Percentiles rank a stretch among this genome's conserved stretches.
phyloP scores from a whole-genome alignment of 2,888 invertebrate genomes.

The Gryllus longicercus region DNA sequence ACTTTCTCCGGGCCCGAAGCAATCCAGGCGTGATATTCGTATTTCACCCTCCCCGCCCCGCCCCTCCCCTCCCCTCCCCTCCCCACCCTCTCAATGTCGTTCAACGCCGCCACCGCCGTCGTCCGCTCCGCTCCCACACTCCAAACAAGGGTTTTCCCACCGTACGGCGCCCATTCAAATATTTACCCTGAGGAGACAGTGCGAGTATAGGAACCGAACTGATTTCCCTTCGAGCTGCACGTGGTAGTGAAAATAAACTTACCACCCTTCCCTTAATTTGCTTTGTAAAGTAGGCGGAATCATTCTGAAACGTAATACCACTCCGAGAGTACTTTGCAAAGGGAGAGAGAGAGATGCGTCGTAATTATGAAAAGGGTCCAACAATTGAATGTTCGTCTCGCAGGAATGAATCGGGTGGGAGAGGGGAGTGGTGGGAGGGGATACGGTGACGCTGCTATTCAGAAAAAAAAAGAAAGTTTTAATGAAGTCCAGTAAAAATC shows the following conservation, averaged over 20 bases:
- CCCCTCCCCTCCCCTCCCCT: not conserved
- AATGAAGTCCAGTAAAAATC: conserved; percentile 6
- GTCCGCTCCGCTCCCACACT: not conserved
- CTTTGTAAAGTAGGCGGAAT: conserved; percentile 5
- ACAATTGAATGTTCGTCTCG: not conserved
- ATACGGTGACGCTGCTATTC: not conserved
- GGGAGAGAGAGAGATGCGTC: not conserved
- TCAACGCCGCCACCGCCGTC: not conserved
- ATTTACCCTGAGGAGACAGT: not conserved
- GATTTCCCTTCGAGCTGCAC: not conserved
- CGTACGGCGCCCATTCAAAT: not conserved
- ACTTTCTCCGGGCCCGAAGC: not conserved
- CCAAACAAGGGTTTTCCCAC: not conserved
- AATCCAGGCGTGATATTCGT: conserved; percentile 17
- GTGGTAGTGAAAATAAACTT: not conserved
- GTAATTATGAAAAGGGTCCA: not conserved
- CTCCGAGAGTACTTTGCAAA: not conserved
- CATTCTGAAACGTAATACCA: not conserved
- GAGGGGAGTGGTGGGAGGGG: not conserved
- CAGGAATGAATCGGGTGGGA: not conserved
- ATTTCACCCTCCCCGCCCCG: not conserved
- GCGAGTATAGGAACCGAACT: conserved; percentile 2
- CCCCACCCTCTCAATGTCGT: not conserved
- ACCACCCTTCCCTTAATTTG: conserved; percentile 1
- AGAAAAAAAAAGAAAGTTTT: not conserved